Evolutionary conservation across 2,888 invertebrate species (phyloP).

Genomic region (Dioctria linearis): DNA sequence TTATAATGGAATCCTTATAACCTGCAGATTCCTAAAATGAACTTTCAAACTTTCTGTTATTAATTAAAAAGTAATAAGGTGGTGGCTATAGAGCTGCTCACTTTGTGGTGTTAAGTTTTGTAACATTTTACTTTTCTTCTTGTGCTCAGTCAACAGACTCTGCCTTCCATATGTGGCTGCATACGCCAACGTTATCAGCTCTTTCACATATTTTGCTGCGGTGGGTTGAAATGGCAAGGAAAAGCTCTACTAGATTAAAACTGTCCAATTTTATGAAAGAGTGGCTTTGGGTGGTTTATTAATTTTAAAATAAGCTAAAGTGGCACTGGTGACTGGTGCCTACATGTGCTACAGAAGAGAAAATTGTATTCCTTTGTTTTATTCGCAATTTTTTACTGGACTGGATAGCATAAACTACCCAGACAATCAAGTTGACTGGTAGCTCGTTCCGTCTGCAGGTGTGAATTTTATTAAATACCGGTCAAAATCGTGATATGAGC

Average conservation of each 20-base stretch:
- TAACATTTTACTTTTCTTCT: neutral
- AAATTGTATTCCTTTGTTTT: conserved; percentile 35
- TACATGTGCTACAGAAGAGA: neutral
- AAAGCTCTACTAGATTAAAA: conserved; percentile 45
- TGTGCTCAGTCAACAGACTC: neutral
- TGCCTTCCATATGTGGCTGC: too few relatives aligned
- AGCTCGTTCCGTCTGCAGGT: too few relatives aligned
- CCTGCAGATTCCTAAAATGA: conserved; percentile 15
- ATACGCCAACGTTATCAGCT: neutral
- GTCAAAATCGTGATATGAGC: too few relatives aligned
- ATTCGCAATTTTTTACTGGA: neutral
- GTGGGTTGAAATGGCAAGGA: conserved; percentile 26
- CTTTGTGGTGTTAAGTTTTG: conserved; percentile 35
- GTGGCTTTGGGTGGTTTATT: conserved; percentile 30
- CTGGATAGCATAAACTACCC: neutral
- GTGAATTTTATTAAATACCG: too few relatives aligned
- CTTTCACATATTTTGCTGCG: neutral
- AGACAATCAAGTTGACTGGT: neutral
- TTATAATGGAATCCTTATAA: too few relatives aligned
- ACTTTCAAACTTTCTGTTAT: conserved; percentile 16
- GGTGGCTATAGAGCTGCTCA: conserved; percentile 10
- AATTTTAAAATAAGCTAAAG: conserved; percentile 38
- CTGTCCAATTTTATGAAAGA: conserved; percentile 48
- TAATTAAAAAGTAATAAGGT: conserved; percentile 41
- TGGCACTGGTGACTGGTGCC: neutral